phyloP scores from a whole-genome alignment of 2,888 invertebrate species.

The Agrochola circellaris region DNA sequence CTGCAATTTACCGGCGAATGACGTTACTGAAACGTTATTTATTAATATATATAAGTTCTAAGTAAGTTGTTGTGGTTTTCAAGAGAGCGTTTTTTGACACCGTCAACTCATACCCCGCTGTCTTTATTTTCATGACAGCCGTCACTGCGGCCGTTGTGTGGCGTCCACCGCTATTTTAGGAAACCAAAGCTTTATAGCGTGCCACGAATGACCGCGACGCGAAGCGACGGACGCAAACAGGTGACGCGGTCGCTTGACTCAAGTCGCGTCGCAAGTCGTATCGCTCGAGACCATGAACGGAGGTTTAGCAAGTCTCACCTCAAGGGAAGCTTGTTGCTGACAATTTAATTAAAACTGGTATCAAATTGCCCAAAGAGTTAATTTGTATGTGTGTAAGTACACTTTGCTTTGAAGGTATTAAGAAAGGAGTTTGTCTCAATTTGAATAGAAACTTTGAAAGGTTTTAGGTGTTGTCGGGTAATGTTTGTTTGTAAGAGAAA shows the following conservation, averaged over 20 bases:
- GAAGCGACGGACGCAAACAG: neutral
- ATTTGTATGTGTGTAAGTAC: slow-evolving; percentile 10
- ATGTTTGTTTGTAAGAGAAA: slow-evolving; percentile 7
- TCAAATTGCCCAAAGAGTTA: slow-evolving; percentile 12
- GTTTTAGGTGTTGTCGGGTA: neutral
- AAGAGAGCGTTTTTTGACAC: neutral
- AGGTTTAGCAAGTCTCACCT: slow-evolving; percentile 13
- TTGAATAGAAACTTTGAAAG: slow-evolving; percentile 8
- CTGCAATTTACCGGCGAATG: no score
- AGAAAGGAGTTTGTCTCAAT: slow-evolving; percentile 13
- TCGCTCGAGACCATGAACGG: neutral
- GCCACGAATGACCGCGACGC: neutral
- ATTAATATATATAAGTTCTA: neutral
- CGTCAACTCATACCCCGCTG: neutral
- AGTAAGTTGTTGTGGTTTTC: neutral
- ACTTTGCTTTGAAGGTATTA: slow-evolving; percentile 1
- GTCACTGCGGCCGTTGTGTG: neutral
- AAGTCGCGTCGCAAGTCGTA: neutral
- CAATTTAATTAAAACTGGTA: slow-evolving; percentile 45
- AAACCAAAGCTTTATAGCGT: neutral
- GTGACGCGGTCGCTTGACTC: neutral
- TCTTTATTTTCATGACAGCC: neutral
- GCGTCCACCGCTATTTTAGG: neutral
- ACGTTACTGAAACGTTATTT: no score
- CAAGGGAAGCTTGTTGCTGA: slow-evolving; percentile 32